phyloP scores from a whole-genome alignment of 2,797 vertebrate genomes.

The Megaceryle alcyon region DNA sequence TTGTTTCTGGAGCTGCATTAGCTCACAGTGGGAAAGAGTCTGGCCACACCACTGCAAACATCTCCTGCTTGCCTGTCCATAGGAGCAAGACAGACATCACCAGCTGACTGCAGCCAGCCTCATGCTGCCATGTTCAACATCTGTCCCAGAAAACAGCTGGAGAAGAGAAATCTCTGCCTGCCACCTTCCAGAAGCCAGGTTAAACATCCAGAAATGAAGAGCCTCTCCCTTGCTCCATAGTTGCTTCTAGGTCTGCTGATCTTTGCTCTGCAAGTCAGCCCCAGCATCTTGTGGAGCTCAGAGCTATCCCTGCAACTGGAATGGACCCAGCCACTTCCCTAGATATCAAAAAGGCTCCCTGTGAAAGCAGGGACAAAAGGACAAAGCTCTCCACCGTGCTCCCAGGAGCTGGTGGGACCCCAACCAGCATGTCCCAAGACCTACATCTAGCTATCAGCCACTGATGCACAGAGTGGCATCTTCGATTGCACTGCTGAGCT shows the following conservation, averaged over 20 bases:
- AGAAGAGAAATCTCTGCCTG: background rate
- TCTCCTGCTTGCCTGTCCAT: accelerated
- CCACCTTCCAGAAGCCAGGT: background rate
- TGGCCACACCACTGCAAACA: background rate
- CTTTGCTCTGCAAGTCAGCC: background rate
- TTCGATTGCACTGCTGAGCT: background rate
- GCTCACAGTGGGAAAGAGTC: slow-evolving; percentile 31
- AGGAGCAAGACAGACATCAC: background rate
- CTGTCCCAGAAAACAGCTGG: background rate
- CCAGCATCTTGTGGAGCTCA: background rate
- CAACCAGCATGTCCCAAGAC: background rate
- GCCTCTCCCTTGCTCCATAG: background rate
- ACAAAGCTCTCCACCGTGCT: background rate
- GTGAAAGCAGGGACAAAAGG: background rate
- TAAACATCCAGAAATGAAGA: background rate
- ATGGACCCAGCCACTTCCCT: background rate
- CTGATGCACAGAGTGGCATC: background rate
- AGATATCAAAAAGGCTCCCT: background rate
- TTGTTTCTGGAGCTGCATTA: slow-evolving; percentile 22
- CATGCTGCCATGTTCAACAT: accelerated
- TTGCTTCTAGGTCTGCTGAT: background rate
- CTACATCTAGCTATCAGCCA: background rate
- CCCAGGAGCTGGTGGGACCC: background rate
- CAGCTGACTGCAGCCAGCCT: background rate
- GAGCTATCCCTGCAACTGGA: background rate